Conservation (phyloP, 2,888 invertebrate species). For the Drosophila pullipes region DNA sequence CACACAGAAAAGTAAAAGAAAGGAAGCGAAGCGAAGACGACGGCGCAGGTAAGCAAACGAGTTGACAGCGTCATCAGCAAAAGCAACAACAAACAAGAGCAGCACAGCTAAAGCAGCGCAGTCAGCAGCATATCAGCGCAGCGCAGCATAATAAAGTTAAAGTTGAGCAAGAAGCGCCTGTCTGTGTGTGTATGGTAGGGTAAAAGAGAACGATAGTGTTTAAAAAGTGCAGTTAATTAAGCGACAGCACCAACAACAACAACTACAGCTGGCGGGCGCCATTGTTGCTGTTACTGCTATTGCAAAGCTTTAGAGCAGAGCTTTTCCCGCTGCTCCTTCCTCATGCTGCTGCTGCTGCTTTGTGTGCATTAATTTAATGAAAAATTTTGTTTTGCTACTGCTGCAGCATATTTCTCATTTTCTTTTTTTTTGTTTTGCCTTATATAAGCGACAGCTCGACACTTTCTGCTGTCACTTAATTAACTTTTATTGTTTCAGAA, state of each 20-base stretch:
- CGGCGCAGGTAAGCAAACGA: constrained; percentile 43
- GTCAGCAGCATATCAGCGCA: constrained; percentile 6
- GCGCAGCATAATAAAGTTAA: constrained; percentile 49
- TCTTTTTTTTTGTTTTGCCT: constrained; percentile 32
- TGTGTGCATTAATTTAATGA: constrained; percentile 44
- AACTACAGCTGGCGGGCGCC: constrained; percentile 25
- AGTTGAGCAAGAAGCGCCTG: constrained; percentile 43
- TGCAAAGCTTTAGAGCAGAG: constrained; percentile 38
- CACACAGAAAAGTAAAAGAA: constrained; percentile 27
- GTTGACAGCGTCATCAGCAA: constrained; percentile 32
- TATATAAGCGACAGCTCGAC: constrained; percentile 52
- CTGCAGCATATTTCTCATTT: constrained; percentile 4
- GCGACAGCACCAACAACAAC: constrained; percentile 20
- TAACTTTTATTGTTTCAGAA: constrained; percentile 54
- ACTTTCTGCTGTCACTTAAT: constrained; percentile 58
- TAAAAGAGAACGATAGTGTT: constrained; percentile 1
- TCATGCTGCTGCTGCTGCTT: constrained; percentile 10
- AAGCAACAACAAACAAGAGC: background rate
- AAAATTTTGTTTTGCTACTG: constrained; percentile 26
- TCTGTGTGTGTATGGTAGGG: background rate
- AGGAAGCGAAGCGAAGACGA: constrained; percentile 7
- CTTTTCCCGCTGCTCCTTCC: constrained; percentile 4
- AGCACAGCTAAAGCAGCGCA: constrained; percentile 5
- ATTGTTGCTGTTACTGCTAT: constrained; percentile 25
- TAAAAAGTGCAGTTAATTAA: constrained; percentile 57